Conservation (phyloP, 2,797 vertebrate species). For the Neosilurus mollespiculum region DNA sequence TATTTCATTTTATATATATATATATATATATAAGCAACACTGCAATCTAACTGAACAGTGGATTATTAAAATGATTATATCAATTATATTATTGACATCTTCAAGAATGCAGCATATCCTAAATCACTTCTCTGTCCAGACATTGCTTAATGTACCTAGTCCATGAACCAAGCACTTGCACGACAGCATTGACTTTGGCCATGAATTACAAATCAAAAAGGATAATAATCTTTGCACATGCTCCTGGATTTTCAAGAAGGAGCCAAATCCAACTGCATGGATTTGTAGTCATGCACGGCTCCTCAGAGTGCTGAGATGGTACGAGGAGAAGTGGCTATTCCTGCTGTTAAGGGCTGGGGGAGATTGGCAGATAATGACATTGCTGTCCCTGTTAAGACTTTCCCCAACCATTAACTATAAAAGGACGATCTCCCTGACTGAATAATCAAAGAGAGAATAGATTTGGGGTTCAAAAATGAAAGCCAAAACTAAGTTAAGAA, state of each 20-base stretch:
- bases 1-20: slow-evolving; percentile 66
- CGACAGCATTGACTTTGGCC: slow-evolving; percentile 68
- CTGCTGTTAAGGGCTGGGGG: slow-evolving; percentile 11
- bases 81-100: slow-evolving; percentile 64
- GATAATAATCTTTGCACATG: slow-evolving; percentile 66
- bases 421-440: background rate
- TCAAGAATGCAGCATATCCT: background rate
- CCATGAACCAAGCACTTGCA: slow-evolving; percentile 22
- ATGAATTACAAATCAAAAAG: slow-evolving; percentile 65
- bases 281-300: slow-evolving; percentile 71
- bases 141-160: slow-evolving; percentile 12
- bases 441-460: background rate
- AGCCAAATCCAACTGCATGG: slow-evolving; percentile 71
- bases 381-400: slow-evolving; percentile 21
- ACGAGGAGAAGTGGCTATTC: slow-evolving; percentile 68
- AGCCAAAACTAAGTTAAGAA: background rate
- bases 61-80: slow-evolving; percentile 66
- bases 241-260: slow-evolving; percentile 67
- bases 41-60: slow-evolving; percentile 75
- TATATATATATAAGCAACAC: slow-evolving; percentile 63
- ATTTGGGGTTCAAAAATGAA: slow-evolving; percentile 8
- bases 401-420: slow-evolving; percentile 5
- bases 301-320: slow-evolving; percentile 60
- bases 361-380: slow-evolving; percentile 30
- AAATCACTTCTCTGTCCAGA: slow-evolving; percentile 25